phyloP scores from a whole-genome alignment of 2,888 invertebrate species.

The Tuberolachnus salignus region DNA sequence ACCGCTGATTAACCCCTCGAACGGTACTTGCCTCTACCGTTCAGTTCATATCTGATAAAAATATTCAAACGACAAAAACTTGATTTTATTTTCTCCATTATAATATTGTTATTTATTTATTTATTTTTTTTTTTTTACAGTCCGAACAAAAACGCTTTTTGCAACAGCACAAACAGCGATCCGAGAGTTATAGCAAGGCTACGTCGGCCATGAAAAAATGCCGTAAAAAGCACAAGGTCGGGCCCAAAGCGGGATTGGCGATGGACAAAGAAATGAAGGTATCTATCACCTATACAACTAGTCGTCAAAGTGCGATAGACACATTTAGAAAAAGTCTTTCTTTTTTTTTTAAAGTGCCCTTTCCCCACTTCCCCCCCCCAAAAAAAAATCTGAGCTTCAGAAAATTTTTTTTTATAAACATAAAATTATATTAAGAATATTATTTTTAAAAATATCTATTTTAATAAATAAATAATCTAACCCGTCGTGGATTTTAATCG shows the following conservation, averaged over 20 bases:
- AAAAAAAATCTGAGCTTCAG: no score
- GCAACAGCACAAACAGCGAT: conserved; percentile 89
- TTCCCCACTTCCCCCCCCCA: no score
- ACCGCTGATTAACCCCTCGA: conserved; percentile 47
- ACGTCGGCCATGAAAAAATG: conserved; percentile 90
- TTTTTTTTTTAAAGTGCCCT: no score
- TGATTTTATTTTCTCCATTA: conserved; percentile 5
- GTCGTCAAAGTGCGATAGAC: no score
- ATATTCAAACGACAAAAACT: conserved; percentile 11
- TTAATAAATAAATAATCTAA: no score
- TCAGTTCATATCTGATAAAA: conserved; percentile 29
- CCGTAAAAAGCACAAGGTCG: conserved; percentile 76
- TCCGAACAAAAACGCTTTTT: conserved; percentile 91
- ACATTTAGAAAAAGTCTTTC: no score
- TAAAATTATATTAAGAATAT: no score
- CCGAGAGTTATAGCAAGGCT: conserved; percentile 89
- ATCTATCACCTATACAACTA: conserved; percentile 54
- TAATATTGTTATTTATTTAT: conserved; percentile 12
- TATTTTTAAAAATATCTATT: no score
- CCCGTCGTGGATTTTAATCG: no score
- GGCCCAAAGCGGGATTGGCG: conserved; percentile 76
- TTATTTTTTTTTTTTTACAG: conserved; percentile 64
- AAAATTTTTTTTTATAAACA: no score
- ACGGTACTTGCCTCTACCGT: neutral
- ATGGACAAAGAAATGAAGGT: conserved; percentile 92